Evolutionary conservation across 2,888 invertebrate species (phyloP), one percentile per base, ranked within the genome.

Genomic region (Pilophorus perplexus): DNA sequence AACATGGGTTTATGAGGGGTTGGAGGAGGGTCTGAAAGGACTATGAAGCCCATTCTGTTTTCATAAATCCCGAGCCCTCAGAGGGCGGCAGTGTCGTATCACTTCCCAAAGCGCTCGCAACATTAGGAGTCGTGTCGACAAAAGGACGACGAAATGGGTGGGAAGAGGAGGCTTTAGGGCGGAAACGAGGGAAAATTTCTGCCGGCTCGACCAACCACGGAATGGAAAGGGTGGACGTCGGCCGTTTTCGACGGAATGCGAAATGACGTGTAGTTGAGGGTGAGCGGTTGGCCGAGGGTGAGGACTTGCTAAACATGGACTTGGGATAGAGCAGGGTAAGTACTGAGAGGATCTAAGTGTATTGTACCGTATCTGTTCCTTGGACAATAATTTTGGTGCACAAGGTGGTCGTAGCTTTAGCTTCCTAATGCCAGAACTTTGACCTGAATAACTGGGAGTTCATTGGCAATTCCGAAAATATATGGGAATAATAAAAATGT

Each of bases 41-140:
- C n/a, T n/a, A n/a, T n/a, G n/a, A n/a, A n/a, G n/a, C n/a, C 6
- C 33, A 33, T 12, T 33, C 18, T 48, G 48, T 48, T 48, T 48
- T 20, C 48, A 48, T 48, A 48, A 48, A 48, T 48, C 48, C 12
- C 48, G 48, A 42, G 33, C 33, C 33, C 33, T 10, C 8, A 6
- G 6, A 33, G 8, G 6, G 33, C 10, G 33, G 33, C 6, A 6
- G 8, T 42, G 12, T 42, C 42, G 16, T 10, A 10, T 14, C 14
- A 10, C 16, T 6, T 14, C 42, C 14, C 42, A 42, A 33, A 33
- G 12, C 33, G 16, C 33, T 12, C 33, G 33, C 12, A 33, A 33
- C 33, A 33, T 33, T 33, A 33, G 33, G 33, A 33, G 33, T 8
- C 33, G 6, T 12, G 33, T 8, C 33, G 12, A 33, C 6, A 33